phyloP scores from a whole-genome alignment of 2,797 vertebrate species.

The Holocentrus rufus region DNA sequence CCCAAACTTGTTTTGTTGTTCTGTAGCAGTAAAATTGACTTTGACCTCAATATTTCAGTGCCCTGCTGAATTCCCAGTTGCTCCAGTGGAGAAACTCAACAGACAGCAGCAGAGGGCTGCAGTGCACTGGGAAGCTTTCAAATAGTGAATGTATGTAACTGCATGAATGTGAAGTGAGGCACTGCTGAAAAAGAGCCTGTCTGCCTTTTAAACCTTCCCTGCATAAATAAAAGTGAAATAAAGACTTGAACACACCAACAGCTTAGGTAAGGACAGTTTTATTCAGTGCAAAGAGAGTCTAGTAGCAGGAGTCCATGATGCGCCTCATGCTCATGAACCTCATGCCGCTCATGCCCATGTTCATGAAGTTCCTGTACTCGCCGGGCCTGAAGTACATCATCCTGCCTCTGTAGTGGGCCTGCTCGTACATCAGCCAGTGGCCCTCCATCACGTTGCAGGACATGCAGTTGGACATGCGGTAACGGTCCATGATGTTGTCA shows the following conservation, averaged over 20 bases:
- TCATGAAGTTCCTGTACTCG: slow-evolving; percentile 78
- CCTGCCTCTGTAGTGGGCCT: slow-evolving; percentile 71
- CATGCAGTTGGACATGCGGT: slow-evolving; percentile 79
- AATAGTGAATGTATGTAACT: not conserved
- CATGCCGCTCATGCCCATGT: slow-evolving; percentile 72
- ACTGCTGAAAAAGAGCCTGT: not conserved
- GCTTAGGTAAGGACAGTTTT: slow-evolving; percentile 68
- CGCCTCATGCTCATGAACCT: slow-evolving; percentile 78
- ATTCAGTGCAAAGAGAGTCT: slow-evolving; percentile 67
- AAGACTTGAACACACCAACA: not conserved
- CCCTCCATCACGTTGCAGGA: slow-evolving; percentile 82
- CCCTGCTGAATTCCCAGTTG: no score
- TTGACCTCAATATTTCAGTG: no score
- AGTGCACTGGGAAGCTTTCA: no score
- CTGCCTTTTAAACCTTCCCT: not conserved
- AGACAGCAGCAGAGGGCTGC: no score
- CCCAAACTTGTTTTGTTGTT: no score
- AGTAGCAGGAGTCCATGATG: slow-evolving; percentile 77
- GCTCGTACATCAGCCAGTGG: slow-evolving; percentile 82
- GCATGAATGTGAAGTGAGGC: not conserved
- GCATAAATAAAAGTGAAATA: not conserved
- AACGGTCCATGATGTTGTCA: slow-evolving; percentile 76
- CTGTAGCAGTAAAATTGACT: no score
- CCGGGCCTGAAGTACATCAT: slow-evolving; percentile 79
- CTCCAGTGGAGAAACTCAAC: no score